Conservation (phyloP, 2,888 invertebrate genomes). For the Pterostichus madidus region DNA sequence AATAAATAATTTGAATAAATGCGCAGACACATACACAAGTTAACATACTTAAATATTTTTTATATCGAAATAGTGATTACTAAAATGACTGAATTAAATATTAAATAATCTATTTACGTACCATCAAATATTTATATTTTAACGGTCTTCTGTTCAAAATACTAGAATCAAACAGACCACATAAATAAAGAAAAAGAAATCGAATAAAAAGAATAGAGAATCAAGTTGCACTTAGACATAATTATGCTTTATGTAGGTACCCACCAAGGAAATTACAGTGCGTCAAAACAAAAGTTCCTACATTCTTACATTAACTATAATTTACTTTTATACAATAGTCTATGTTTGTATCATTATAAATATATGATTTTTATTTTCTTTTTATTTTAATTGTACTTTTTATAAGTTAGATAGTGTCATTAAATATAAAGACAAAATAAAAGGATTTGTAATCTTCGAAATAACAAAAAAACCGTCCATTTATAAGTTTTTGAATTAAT, state of each 20-base stretch:
- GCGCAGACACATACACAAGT: too few relatives aligned
- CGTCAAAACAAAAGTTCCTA: not conserved
- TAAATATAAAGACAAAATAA: too few relatives aligned
- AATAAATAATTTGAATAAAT: too few relatives aligned
- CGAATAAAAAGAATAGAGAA: not conserved
- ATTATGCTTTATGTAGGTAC: not conserved
- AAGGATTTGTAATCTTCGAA: too few relatives aligned
- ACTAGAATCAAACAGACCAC: not conserved
- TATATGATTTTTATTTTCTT: too few relatives aligned
- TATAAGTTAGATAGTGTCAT: too few relatives aligned
- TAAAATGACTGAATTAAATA: conserved; percentile 3
- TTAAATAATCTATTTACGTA: not conserved
- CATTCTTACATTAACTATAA: not conserved
- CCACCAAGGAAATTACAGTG: not conserved
- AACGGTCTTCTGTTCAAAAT: not conserved
- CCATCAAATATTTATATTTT: conserved; percentile 3
- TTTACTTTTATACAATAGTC: not conserved
- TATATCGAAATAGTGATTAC: conserved; percentile 2
- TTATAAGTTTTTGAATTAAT: too few relatives aligned
- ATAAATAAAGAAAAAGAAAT: not conserved
- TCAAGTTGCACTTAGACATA: conserved; percentile 1
- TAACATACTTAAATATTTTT: not conserved
- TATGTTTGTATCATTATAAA: too few relatives aligned
- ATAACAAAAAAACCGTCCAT: too few relatives aligned
- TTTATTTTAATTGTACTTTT: too few relatives aligned